Evolutionary conservation across 2,113 vertebrate species (phyloP).

Genomic region (Garra rufa): DNA sequence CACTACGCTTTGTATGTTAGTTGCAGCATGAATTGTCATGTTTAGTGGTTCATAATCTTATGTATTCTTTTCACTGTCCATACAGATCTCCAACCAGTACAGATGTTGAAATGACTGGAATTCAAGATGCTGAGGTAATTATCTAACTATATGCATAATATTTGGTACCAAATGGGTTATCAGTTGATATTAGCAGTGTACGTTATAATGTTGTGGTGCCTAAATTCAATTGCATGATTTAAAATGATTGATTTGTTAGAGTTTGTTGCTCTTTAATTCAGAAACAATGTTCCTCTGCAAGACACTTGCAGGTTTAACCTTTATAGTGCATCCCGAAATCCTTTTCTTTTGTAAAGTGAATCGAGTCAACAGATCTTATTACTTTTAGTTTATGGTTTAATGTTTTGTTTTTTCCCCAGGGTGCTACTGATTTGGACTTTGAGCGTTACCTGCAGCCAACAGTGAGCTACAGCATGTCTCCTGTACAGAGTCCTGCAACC

Average conservation of each 20-base stretch:
- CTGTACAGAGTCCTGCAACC: slow-evolving; percentile 1
- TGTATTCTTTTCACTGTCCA: background rate
- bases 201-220: too few species aligned
- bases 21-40: background rate
- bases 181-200: background rate
- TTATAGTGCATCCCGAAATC: background rate
- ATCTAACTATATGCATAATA: background rate
- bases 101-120: slow-evolving; percentile 51
- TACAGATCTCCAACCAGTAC: slow-evolving; percentile 17
- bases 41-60: background rate
- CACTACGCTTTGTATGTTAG: background rate
- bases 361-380: background rate
- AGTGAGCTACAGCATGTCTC: slow-evolving; percentile 66
- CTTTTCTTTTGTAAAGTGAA: background rate
- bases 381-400: too few species aligned
- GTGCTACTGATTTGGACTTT: slow-evolving; percentile 69
- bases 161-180: background rate
- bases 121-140: slow-evolving; percentile 68
- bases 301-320: background rate
- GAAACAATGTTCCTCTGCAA: background rate
- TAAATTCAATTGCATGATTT: too few species aligned
- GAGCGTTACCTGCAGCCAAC: slow-evolving; percentile 75
- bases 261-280: too few species aligned
- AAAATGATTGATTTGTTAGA: too few species aligned
- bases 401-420: slow-evolving; percentile 58